Conservation (phyloP, 2,888 invertebrate genomes). For the Chesias legatella region DNA sequence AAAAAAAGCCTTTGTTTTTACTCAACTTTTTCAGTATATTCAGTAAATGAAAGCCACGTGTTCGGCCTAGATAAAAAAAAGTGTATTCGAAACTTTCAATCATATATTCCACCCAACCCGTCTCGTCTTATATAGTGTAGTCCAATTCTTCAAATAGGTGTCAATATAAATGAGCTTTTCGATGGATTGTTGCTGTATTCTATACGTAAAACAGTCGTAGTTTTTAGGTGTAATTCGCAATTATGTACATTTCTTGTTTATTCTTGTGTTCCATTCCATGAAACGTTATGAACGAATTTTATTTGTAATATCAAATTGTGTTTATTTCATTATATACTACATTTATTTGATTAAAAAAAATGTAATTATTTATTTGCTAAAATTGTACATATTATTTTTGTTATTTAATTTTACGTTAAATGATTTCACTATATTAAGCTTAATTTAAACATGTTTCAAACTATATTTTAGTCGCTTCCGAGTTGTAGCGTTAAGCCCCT, state of each 20-base stretch:
- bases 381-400: slow-evolving; percentile 77
- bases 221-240: slow-evolving; percentile 27
- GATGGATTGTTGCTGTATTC: slow-evolving; percentile 9
- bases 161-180: slow-evolving; percentile 7
- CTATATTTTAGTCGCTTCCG: slow-evolving; percentile 35
- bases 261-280: slow-evolving; percentile 54
- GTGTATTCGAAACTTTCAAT: too few relatives aligned
- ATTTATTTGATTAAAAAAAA: slow-evolving; percentile 49
- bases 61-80: slow-evolving; percentile 11
- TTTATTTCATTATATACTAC: slow-evolving; percentile 39
- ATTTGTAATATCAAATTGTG: slow-evolving; percentile 33
- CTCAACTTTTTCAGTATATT: slow-evolving; percentile 1
- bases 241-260: slow-evolving; percentile 26
- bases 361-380: slow-evolving; percentile 76
- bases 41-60: slow-evolving; percentile 1
- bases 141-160: slow-evolving; percentile 9
- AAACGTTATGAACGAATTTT: slow-evolving; percentile 44
- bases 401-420: slow-evolving; percentile 77
- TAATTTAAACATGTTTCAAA: too few relatives aligned
- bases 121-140: slow-evolving; percentile 6
- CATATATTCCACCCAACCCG: neutral
- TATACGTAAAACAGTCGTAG: slow-evolving; percentile 16
- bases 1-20: too few relatives aligned
- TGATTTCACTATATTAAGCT: slow-evolving; percentile 44
- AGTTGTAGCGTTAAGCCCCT: too few relatives aligned